phyloP scores from a whole-genome alignment of 2,113 vertebrate genomes.

The Sigmodon hispidus region DNA sequence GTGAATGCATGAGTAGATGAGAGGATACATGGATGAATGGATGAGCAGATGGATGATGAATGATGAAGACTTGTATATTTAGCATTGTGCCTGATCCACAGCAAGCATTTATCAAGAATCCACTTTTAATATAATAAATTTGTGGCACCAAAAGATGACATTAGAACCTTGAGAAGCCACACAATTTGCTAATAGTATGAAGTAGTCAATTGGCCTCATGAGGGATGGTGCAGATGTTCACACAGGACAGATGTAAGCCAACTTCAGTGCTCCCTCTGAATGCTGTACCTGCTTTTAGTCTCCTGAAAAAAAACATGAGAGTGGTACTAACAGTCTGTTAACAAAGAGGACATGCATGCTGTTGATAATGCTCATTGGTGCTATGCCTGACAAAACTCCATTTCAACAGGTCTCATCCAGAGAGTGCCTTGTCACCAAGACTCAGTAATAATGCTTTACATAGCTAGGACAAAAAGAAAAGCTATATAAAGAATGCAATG shows the following conservation, averaged over 20 bases:
- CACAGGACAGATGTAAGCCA: not conserved
- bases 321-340: not conserved
- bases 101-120: not conserved
- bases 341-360: not conserved
- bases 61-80: not conserved
- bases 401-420: not conserved
- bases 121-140: not conserved
- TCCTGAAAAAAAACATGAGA: not conserved
- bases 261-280: not conserved
- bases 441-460: not conserved
- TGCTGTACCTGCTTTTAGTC: not conserved
- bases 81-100: not conserved
- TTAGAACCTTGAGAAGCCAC: not conserved
- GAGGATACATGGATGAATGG: not conserved
- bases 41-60: not conserved
- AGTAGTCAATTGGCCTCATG: not conserved
- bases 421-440: not conserved
- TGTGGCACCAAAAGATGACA: not conserved
- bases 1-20: too few relatives aligned
- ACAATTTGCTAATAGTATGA: not conserved
- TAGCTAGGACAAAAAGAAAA: not conserved
- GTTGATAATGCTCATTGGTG: not conserved
- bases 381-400: constrained; percentile 42
- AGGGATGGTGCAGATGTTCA: not conserved
- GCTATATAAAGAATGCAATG: not conserved